phyloP scores from a whole-genome alignment of 2,888 invertebrate genomes.

The Drosophila austrosaltans region DNA sequence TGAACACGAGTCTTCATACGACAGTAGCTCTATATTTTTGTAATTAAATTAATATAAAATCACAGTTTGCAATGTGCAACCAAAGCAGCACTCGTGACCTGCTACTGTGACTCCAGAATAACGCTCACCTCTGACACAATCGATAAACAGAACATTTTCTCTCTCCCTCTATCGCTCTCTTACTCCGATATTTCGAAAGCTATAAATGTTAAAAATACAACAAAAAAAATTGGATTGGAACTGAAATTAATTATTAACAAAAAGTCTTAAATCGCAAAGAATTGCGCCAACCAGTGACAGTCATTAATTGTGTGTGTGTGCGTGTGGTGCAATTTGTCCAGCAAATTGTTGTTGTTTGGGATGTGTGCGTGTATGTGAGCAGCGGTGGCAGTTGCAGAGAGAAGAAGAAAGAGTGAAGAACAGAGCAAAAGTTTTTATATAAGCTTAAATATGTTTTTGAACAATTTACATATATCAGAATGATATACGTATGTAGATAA shows the following conservation, averaged over 20 bases:
- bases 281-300: background rate
- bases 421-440: conserved; percentile 63
- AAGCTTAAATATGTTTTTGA: conserved; percentile 60
- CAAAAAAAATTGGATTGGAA: conserved; percentile 1
- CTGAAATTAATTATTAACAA: conserved; percentile 1
- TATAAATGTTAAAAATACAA: conserved; percentile 4
- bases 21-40: background rate
- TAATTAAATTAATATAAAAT: background rate
- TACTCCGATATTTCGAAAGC: conserved; percentile 7
- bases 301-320: conserved; percentile 20
- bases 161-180: background rate
- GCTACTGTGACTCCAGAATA: background rate
- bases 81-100: background rate
- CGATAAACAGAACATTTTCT: background rate
- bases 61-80: background rate
- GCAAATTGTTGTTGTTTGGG: conserved; percentile 26
- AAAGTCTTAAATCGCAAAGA: conserved; percentile 3
- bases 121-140: conserved; percentile 1
- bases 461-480: conserved; percentile 40
- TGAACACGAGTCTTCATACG: no score
- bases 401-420: conserved; percentile 30
- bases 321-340: conserved; percentile 17
- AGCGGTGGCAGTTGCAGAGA: conserved; percentile 40
- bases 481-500: conserved; percentile 38
- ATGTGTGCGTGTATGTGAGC: conserved; percentile 44